Conservation (phyloP, 2,888 invertebrate genomes). For the Epistrophe eligans region DNA sequence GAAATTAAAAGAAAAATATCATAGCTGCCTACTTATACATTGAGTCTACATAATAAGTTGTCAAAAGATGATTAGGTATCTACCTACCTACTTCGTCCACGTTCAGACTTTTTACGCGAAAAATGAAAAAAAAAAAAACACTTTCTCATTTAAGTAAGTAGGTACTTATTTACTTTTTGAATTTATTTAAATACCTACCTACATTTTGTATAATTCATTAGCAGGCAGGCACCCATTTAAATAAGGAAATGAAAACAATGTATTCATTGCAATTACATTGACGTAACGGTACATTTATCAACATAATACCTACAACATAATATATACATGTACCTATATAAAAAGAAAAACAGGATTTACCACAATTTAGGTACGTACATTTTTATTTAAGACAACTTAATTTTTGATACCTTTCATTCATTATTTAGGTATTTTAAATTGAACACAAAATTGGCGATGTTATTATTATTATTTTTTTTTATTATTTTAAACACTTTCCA, state of each 20-base stretch:
- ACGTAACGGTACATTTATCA: background rate
- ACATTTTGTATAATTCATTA: no score
- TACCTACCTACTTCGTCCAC: background rate
- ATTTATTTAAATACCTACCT: background rate
- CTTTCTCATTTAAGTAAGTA: slow-evolving; percentile 33
- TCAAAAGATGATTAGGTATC: background rate
- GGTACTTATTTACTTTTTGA: slow-evolving; percentile 14
- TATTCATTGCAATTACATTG: background rate
- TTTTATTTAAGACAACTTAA: background rate
- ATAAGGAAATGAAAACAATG: background rate
- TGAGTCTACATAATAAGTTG: slow-evolving; percentile 17
- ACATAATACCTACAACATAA: background rate
- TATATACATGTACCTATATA: background rate
- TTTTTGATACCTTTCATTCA: slow-evolving; percentile 15
- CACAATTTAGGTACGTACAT: background rate
- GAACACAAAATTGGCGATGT: slow-evolving; percentile 23
- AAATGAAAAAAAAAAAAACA: slow-evolving; percentile 6
- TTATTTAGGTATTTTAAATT: slow-evolving; percentile 11
- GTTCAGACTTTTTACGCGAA: slow-evolving; percentile 19
- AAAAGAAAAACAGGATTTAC: background rate
- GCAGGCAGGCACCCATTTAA: no score
- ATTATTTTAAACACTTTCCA: slow-evolving; percentile 10
- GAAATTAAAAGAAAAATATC: slow-evolving; percentile 10
- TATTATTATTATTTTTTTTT: no score
- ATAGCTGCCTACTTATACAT: background rate